These are phyloP conservation scores for Heteractis magnifica DNA, from an alignment of 92 coral and sea anemone genomes.

Conservation along the genomic window DNA sequence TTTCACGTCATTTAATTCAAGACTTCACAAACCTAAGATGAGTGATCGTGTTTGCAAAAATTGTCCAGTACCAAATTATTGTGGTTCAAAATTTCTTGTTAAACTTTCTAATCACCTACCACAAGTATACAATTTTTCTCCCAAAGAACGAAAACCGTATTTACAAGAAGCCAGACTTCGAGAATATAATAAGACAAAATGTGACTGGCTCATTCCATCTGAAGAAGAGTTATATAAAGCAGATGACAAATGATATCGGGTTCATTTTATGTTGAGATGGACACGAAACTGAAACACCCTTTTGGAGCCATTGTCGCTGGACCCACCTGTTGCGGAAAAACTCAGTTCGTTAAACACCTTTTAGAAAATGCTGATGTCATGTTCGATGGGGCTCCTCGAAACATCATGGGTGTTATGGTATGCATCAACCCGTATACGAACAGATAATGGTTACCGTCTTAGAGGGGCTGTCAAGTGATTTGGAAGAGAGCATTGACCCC, in stretches of 20 bases:
- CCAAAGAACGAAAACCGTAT: too few species aligned
- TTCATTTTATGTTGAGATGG: slow-evolving; percentile 18
- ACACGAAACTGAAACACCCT: slow-evolving; percentile 37
- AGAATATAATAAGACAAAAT: too few species aligned
- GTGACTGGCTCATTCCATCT: too few species aligned
- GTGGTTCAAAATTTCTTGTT: too few species aligned
- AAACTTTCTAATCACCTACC: too few species aligned
- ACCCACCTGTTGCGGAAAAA: slow-evolving; percentile 31
- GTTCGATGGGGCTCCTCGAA: slow-evolving; percentile 11
- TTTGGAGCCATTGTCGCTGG: slow-evolving; percentile 41
- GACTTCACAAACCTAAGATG: too few species aligned
- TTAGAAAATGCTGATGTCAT: slow-evolving; percentile 25
- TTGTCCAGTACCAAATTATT: too few species aligned
- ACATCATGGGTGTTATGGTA: not conserved
- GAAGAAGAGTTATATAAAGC: too few species aligned
- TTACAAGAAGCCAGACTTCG: too few species aligned
- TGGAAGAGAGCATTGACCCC: slow-evolving; percentile 20
- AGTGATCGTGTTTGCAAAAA: too few species aligned
- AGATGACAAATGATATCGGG: not conserved
- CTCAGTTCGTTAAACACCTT: slow-evolving; percentile 21
- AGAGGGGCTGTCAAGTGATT: slow-evolving; percentile 35
- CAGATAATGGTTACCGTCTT: slow-evolving; percentile 37
- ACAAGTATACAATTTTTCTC: too few species aligned
- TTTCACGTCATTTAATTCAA: too few species aligned
- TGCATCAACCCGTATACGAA: not conserved